Conservation (phyloP, 2,113 vertebrate species). For the Acrocephalus kingi region DNA sequence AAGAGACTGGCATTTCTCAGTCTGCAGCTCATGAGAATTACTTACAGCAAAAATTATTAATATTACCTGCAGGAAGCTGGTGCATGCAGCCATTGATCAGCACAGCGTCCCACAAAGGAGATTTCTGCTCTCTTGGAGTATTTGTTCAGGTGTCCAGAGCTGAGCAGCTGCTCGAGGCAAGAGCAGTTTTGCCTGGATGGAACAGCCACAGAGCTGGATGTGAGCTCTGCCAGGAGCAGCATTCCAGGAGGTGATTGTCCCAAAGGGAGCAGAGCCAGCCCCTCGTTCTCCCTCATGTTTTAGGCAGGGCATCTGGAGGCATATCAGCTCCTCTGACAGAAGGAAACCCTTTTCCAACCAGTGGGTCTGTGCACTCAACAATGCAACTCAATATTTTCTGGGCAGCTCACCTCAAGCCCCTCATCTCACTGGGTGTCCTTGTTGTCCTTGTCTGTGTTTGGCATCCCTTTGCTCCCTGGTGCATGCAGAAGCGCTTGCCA, state of each 20-base stretch:
- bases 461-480: not conserved
- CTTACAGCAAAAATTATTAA: not conserved
- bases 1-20: not conserved
- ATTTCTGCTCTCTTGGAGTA: not conserved
- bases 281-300: not conserved
- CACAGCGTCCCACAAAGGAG: rapidly evolving
- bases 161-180: not conserved
- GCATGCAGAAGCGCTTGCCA: not conserved
- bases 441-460: not conserved
- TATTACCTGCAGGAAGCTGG: not conserved
- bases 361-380: not conserved
- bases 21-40: not conserved
- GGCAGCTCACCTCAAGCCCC: not conserved
- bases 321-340: not conserved
- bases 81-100: not conserved
- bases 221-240: not conserved
- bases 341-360: not conserved
- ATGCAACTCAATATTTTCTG: not conserved
- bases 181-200: not conserved
- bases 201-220: not conserved
- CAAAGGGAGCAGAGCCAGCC: not conserved
- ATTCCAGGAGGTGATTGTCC: not conserved
- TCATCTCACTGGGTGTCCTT: not conserved
- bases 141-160: not conserved
- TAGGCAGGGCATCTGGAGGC: not conserved